Conservation (phyloP, 2,888 invertebrate genomes). For the Hyppa rectilinea region DNA sequence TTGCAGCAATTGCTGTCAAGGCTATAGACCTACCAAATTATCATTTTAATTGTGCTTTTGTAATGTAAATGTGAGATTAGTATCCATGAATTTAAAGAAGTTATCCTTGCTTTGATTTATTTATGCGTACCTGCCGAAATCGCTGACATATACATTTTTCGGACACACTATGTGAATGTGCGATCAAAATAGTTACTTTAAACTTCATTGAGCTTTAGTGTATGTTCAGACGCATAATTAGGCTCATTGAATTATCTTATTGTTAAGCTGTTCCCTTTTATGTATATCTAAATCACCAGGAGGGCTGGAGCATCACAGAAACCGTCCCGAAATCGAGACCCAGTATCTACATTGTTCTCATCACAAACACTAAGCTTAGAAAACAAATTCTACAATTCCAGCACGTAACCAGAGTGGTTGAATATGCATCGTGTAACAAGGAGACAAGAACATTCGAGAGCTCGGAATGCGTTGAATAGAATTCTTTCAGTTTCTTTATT, state of each 20-base stretch:
- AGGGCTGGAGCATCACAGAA: background rate
- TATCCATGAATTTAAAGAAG: background rate
- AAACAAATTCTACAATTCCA: conserved; percentile 57
- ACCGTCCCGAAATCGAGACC: background rate
- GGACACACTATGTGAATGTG: no score
- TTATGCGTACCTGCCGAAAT: background rate
- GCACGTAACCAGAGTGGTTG: conserved; percentile 59
- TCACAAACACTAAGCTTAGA: conserved; percentile 43
- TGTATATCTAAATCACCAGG: background rate
- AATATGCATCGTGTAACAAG: conserved; percentile 71
- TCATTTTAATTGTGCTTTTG: background rate
- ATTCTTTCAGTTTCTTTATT: conserved; percentile 79
- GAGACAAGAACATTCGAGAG: conserved; percentile 68
- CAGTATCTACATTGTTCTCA: conserved; percentile 3
- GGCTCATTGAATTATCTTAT: background rate
- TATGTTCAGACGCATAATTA: background rate
- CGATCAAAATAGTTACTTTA: background rate
- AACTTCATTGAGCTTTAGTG: background rate
- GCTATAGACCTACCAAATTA: background rate
- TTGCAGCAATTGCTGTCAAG: background rate
- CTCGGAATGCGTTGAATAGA: conserved; percentile 78
- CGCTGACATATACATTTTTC: no score
- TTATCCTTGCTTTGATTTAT: background rate
- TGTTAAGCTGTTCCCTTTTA: background rate
- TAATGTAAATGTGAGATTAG: background rate